Evolutionary conservation across 2,797 vertebrate genomes (phyloP).

Genomic region (Lagodon rhomboides): DNA sequence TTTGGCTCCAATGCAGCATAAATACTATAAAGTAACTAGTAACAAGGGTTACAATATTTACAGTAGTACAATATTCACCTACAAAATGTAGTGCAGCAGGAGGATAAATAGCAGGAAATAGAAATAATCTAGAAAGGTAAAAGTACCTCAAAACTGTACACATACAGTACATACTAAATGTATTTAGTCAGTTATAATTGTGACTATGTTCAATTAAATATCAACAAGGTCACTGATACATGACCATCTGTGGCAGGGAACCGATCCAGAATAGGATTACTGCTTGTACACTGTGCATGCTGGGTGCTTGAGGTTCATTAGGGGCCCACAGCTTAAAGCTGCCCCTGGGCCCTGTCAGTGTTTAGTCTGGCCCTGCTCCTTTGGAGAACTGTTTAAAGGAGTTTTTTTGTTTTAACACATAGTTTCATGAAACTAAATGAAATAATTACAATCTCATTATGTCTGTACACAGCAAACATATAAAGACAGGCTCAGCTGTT

Average conservation of each 20-base stretch:
- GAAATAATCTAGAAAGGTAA: too few relatives aligned
- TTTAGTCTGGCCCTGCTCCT: neutral
- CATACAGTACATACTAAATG: too few relatives aligned
- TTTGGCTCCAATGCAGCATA: too few relatives aligned
- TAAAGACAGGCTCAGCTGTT: neutral
- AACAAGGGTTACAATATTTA: too few relatives aligned
- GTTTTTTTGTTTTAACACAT: neutral
- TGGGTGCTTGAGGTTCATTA: neutral
- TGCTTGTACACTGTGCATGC: neutral
- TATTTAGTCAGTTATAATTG: too few relatives aligned
- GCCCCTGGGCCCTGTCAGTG: neutral
- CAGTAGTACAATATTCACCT: too few relatives aligned
- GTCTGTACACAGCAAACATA: neutral
- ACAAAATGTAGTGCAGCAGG: too few relatives aligned
- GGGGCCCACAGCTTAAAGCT: neutral
- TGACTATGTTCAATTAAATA: too few relatives aligned
- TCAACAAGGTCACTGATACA: neutral
- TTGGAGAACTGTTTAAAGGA: neutral
- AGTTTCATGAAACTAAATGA: neutral
- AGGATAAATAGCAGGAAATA: too few relatives aligned
- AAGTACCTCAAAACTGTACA: too few relatives aligned
- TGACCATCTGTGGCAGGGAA: neutral
- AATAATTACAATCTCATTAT: neutral
- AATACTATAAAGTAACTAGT: too few relatives aligned
- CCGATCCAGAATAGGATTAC: neutral